Conservation (phyloP, 2,888 invertebrate genomes). For the Tipula lateralis region DNA sequence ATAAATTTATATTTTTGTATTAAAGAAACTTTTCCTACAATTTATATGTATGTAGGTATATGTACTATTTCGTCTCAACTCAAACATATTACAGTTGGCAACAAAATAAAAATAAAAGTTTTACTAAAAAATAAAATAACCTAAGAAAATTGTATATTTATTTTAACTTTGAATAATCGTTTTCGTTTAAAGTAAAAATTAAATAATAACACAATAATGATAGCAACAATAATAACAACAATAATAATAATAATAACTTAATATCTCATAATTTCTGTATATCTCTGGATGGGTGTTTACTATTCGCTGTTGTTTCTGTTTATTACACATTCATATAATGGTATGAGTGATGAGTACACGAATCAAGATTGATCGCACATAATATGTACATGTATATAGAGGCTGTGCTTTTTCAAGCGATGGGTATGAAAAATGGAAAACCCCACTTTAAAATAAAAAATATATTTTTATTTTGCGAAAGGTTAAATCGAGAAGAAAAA, state of each 20-base stretch:
- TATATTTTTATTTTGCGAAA: neutral
- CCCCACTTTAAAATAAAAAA: neutral
- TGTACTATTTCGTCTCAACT: neutral
- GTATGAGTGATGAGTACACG: neutral
- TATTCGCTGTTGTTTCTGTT: neutral
- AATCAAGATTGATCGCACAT: neutral
- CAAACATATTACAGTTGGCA: neutral
- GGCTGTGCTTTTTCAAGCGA: neutral
- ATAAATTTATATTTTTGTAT: neutral
- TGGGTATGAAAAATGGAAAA: neutral
- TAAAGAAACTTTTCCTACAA: neutral
- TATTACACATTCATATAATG: neutral
- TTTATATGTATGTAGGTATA: neutral
- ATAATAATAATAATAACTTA: neutral
- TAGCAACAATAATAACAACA: neutral
- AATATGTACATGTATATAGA: neutral
- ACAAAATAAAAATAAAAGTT: neutral
- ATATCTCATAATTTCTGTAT: neutral
- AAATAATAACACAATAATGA: neutral
- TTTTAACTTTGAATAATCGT: slow-evolving; percentile 24
- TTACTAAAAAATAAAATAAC: no score
- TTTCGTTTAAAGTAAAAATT: slow-evolving; percentile 11
- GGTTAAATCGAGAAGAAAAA: neutral
- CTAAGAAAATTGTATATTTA: neutral
- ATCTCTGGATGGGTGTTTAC: neutral